phyloP scores from a whole-genome alignment of 2,113 vertebrate species.

The Bubo scandiacus region DNA sequence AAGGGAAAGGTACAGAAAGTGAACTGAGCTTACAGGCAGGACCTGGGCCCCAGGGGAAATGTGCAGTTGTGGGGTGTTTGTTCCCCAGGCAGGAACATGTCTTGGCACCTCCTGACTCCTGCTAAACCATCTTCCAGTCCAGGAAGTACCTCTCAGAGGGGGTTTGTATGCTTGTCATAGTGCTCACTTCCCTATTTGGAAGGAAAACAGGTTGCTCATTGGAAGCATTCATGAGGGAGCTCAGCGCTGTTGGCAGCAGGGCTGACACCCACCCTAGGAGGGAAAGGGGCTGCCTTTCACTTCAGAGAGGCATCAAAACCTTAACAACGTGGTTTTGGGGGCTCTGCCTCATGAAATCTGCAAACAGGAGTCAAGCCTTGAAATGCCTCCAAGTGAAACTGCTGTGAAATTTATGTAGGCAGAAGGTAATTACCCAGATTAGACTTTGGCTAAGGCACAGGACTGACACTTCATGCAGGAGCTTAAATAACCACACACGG shows the following conservation, averaged over 20 bases:
- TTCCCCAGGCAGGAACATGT: background rate
- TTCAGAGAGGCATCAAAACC: background rate
- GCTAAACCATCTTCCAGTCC: background rate
- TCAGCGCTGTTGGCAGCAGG: accelerated
- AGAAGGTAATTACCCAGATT: constrained; percentile 2
- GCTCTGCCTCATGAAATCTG: background rate
- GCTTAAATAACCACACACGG: accelerated
- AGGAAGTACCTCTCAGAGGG: background rate
- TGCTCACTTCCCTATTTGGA: background rate
- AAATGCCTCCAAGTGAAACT: background rate
- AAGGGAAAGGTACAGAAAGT: background rate
- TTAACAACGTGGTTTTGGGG: background rate
- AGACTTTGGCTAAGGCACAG: background rate
- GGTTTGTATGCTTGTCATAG: background rate
- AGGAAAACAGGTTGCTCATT: background rate
- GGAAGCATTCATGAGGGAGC: background rate
- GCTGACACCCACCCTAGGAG: background rate
- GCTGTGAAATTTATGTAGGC: background rate
- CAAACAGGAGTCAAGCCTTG: background rate
- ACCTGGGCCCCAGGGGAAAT: background rate
- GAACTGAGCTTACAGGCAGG: background rate
- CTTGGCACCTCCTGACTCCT: background rate
- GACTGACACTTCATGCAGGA: background rate
- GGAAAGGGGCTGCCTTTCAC: background rate
- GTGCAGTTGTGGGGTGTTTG: background rate